Conservation (phyloP, 2,113 vertebrate genomes). For the Furnarius figulus region DNA sequence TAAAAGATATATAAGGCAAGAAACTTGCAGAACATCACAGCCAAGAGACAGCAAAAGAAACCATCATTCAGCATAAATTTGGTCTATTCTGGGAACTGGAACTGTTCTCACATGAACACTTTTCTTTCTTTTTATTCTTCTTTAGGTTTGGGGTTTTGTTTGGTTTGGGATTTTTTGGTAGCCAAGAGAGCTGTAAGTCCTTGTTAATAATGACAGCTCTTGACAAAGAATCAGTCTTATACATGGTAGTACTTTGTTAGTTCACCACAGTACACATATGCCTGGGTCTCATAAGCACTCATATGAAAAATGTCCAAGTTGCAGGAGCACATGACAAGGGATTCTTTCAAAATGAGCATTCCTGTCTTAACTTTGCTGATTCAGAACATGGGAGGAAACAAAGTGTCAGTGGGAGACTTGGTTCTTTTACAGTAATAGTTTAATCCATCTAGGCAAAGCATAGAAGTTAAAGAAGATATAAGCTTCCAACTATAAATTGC, state of each 20-base stretch:
- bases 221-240: not conserved
- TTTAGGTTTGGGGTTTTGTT: not conserved
- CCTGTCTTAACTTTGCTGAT: not conserved
- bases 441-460: not conserved
- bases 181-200: not conserved
- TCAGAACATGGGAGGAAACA: not conserved
- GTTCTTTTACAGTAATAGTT: not conserved
- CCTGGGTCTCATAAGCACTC: not conserved
- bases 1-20: not conserved
- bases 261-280: not conserved
- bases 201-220: not conserved
- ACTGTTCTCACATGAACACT: not conserved
- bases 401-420: not conserved
- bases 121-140: not conserved
- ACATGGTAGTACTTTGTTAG: not conserved
- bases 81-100: not conserved
- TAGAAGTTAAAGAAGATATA: not conserved
- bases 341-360: not conserved
- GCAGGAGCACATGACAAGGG: not conserved
- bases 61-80: not conserved
- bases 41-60: not conserved
- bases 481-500: not conserved
- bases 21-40: not conserved
- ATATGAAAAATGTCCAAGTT: not conserved
- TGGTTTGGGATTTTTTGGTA: not conserved